Base-by-base conservation (phyloP, 2,113 vertebrate genomes). In the Spea bombifrons region DNA sequence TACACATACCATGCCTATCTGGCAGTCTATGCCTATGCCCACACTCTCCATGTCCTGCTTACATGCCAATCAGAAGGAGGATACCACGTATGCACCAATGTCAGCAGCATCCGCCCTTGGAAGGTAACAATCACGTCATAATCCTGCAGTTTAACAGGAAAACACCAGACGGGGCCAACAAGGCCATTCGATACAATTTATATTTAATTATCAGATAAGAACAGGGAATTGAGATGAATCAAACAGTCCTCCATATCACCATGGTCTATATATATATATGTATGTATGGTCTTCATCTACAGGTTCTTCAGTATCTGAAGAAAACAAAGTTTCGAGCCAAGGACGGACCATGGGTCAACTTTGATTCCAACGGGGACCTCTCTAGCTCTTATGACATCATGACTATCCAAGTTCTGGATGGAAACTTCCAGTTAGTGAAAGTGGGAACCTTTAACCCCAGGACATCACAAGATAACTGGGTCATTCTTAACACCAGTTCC, bases 1-100 rank as follows among this genome's bases (percentile, higher is more conserved):
- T 78, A 78, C 17, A 78, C 76, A 4, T 78, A 71, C 16, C 76
- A 78, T 65, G 66, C 76, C 76, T 78, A 78, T 47, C 47, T 78
- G 47, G 67, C 76, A 1, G 66, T 64, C 6, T 71, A 64, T 64
- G 76, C 76, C 68, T 78, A 78, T 71, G 76, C 76, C 10, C 76
- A 78, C 12, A 17, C 76, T 47, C 68, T 78, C 6, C 67, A 71
- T 7, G 16, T 17, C 3, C 59, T 78, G 10, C 57, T 71, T 30
- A 7, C 2, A 15, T 71, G 76, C 68, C 57, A 30, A 10, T 8
- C 67, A 10, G 12, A 4, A 4, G 0, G 13, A 57, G 12, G 7
- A 8, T 15, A 69, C n/a, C 3, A 47, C 3, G 10, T 4, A 30
- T 77, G 67, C 63, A n/a, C 4, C 4, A 48, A 53, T 17, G 17